Conservation (phyloP, 1,140 invertebrate species). For the Homarus americanus region DNA sequence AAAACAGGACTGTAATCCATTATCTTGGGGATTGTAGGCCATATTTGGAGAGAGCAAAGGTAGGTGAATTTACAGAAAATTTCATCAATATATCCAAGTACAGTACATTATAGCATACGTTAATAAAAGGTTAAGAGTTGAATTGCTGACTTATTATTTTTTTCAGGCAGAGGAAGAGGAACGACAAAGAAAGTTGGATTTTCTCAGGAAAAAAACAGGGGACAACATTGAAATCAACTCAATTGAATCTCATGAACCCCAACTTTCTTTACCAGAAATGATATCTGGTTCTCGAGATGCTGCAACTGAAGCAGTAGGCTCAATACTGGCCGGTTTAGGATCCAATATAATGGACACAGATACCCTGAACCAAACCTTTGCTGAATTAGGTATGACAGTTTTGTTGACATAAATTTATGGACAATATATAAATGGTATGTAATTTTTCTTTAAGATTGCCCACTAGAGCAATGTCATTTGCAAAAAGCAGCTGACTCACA, state of each 20-base stretch:
- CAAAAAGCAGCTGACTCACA: no score
- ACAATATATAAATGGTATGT: no score
- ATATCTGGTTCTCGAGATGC: slow-evolving; percentile 11
- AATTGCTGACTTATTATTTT: not conserved
- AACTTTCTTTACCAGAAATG: slow-evolving; percentile 15
- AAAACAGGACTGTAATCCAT: slow-evolving; percentile 40
- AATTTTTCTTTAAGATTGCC: no score
- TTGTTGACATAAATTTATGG: no score
- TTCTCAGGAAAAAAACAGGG: slow-evolving; percentile 11
- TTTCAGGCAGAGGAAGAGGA: slow-evolving; percentile 29
- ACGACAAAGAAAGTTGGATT: slow-evolving; percentile 18
- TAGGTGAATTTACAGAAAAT: not conserved
- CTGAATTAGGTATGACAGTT: slow-evolving; percentile 31
- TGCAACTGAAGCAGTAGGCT: slow-evolving; percentile 47
- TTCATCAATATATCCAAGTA: no score
- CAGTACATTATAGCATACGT: no score
- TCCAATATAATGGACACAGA: slow-evolving; percentile 50
- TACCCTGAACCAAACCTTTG: slow-evolving; percentile 52
- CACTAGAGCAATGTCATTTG: no score
- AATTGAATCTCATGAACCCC: not conserved
- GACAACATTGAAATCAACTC: slow-evolving; percentile 2
- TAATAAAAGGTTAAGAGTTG: no score
- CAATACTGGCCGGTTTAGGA: slow-evolving; percentile 45
- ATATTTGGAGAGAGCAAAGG: slow-evolving; percentile 47
- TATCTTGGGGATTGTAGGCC: slow-evolving; percentile 53